Evolutionary conservation across 2,888 invertebrate genomes (phyloP), one percentile per base, ranked within the genome.

Genomic region (Linnaemya vulpina): DNA sequence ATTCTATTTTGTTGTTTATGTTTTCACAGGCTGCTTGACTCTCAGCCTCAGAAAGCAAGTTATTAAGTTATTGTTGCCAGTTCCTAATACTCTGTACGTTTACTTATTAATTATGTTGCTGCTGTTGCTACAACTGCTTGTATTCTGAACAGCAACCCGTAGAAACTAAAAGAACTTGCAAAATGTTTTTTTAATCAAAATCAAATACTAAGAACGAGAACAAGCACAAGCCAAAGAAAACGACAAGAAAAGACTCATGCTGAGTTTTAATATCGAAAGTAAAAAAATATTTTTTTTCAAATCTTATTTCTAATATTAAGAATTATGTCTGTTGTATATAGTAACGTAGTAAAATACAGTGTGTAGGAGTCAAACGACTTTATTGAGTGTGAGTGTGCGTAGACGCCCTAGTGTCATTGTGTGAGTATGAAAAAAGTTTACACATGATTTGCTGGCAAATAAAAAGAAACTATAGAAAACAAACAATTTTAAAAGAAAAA

Each of bases 251-350:
- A 30, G 40, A 82, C 70, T 71, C 63, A 76, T 70, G 76, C 70
- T 53, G 67, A 74, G 80, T 62, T 70, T 80, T 74, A 30, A 58
- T 67, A 74, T 5, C 20, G 20, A 67, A 74, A 74, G 20, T 80
- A 30, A 67, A 80, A 30, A 70, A 68, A 43, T 51, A 51, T 43
- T 65, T 65, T 55, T 49, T 22, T 46, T 58, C 43, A 43, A 30
- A 9, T 17, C 30, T 62, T 75, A 22, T 70, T 75, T 75, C 25
- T 67, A 73, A 70, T 62, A 74, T 75, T 81, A 74, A 60, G 73
- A 20, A 65, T 63, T 71, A 35, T 63, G 63, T 67, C 51, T 65
- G 40, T 30, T 30, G 30, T 30, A 30, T 51, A 70, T 62, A 76
- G 2, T 30, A 3, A 30, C 3, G 30, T 30, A 30, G 67, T 43